Percentiles rank a stretch among this genome's conserved stretches.
Conservation (phyloP, 2,113 vertebrate genomes). For the Haemorhous mexicanus region DNA sequence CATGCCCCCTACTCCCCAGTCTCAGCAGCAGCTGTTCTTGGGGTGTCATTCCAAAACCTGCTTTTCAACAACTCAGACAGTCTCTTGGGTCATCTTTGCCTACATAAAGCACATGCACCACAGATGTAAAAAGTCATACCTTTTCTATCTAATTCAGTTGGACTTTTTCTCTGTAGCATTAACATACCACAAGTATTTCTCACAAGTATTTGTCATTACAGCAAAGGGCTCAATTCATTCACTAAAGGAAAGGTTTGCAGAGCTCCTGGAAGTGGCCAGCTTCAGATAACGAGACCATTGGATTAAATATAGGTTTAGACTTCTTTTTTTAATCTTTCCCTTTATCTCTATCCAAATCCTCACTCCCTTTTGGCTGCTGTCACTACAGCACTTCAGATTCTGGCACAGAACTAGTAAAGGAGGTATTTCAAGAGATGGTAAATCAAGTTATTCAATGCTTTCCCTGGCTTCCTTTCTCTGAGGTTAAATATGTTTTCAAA, state of each 20-base stretch:
- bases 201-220: constrained; percentile 17
- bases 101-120: neutral
- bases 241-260: constrained; percentile 25
- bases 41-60: neutral
- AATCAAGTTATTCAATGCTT: constrained; percentile 45
- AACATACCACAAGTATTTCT: neutral
- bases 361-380: constrained; percentile 58
- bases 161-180: neutral
- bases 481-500: constrained; percentile 59
- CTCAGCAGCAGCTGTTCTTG: neutral
- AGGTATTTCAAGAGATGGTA: constrained; percentile 60
- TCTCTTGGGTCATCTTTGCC: neutral
- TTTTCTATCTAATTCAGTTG: neutral
- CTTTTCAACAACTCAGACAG: neutral
- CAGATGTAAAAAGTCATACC: neutral
- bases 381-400: constrained; percentile 51
- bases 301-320: constrained; percentile 58
- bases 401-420: constrained; percentile 50
- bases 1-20: fast-evolving
- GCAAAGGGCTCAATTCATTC: constrained; percentile 37
- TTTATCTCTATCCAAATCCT: constrained; percentile 61
- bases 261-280: constrained; percentile 47
- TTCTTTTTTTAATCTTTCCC: constrained; percentile 54
- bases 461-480: constrained; percentile 47
- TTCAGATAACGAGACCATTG: constrained; percentile 34